These are phyloP conservation scores for Guaruba guarouba DNA, from an alignment of 2,113 vertebrate species.

Conservation along the genomic window DNA sequence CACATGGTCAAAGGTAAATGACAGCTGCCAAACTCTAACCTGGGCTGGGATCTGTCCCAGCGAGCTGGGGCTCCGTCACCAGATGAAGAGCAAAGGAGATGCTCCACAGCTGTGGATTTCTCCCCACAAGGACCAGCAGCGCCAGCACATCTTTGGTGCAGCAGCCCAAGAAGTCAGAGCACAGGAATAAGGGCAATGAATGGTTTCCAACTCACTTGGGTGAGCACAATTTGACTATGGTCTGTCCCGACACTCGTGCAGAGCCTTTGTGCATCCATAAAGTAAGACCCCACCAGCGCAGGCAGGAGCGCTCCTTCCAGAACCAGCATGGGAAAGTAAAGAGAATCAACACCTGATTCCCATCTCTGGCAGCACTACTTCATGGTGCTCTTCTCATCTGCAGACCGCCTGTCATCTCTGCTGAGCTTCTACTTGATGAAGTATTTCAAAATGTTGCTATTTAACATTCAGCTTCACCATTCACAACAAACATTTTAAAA, in stretches of 20 bases:
- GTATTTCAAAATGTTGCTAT: neutral
- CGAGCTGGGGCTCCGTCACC: fast-evolving
- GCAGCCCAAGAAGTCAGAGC: neutral
- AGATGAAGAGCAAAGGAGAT: fast-evolving
- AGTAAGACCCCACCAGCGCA: fast-evolving
- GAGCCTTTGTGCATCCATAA: fast-evolving
- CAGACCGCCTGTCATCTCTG: neutral
- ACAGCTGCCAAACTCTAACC: neutral
- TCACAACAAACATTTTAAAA: neutral
- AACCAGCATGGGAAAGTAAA: neutral
- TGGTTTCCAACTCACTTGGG: neutral
- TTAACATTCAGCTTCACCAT: neutral
- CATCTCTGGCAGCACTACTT: fast-evolving
- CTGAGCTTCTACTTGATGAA: neutral
- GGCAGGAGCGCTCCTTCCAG: neutral
- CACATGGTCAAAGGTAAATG: neutral
- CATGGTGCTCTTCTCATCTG: fast-evolving
- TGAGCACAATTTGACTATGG: fast-evolving
- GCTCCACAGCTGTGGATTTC: fast-evolving
- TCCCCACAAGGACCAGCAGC: neutral
- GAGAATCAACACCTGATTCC: neutral
- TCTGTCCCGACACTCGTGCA: fast-evolving
- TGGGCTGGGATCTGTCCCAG: fast-evolving
- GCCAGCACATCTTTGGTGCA: fast-evolving
- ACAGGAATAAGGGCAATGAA: neutral